Evolutionary conservation across 2,888 invertebrate species (phyloP), one percentile per base, ranked within the genome.

Genomic region (Pterostichus madidus): DNA sequence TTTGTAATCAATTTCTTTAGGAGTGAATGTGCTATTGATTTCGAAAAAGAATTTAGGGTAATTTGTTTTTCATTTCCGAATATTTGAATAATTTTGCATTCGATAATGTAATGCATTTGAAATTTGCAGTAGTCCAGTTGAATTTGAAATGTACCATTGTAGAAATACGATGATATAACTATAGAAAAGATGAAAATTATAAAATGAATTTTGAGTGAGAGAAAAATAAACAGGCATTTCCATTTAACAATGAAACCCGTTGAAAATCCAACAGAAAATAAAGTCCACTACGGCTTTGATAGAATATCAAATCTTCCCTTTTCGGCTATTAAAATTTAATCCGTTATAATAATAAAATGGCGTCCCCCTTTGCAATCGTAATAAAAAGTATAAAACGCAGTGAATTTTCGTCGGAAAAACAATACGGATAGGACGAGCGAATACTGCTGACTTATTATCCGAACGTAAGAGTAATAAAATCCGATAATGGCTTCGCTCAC

Each of bases 391-490:
- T 78, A 78, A 78, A 78, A 78, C 78, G 59, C 61, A 78, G 46
- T 61, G 78, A 78, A 61, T 78, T 78, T 78, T 78, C 78, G 59
- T 56, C 78, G 80, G 80, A 81, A 81, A 81, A 81, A 81, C 81
- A 81, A 81, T 81, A 75, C 59, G 59, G 61, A 59, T 71, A 73
- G 71, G 68, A 77, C 35, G 56, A 79, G 79, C 53, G 83, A 83
- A 83, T 83, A 83, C 83, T 83, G 77, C 83, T 83, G 83, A 83
- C 83, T 83, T 83, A 83, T 83, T 83, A 83, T 83, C 77, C 77
- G 24, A 77, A 75, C 61, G 83, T 77, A 68, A 77, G 52, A 77
- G 83, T 83, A 76, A 83, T 83, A 83, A 83, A 83, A 83, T 83
- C 68, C 83, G 76, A 77, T 83, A 83, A 83, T 83, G 83, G 83